phyloP scores from a whole-genome alignment of 2,113 vertebrate genomes.

The Conger conger region DNA sequence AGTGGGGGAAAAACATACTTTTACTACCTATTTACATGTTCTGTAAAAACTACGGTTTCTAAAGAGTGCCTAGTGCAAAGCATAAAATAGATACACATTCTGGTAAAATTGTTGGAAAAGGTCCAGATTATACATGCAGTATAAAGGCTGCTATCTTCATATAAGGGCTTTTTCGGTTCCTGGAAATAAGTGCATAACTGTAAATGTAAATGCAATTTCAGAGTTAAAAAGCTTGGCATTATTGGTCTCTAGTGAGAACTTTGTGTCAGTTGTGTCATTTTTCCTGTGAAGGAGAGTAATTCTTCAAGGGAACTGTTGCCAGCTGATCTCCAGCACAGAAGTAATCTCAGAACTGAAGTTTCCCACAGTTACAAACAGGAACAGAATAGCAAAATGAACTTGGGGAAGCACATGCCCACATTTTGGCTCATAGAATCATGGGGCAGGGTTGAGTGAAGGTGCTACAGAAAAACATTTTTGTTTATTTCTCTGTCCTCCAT shows the following conservation, averaged over 20 bases:
- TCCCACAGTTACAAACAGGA: not conserved
- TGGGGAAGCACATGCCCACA: not conserved
- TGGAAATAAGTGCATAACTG: not conserved
- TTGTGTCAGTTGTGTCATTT: not conserved
- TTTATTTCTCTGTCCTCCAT: not conserved
- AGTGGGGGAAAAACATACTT: not conserved
- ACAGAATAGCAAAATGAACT: not conserved
- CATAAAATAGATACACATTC: not conserved
- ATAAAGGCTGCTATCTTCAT: not conserved
- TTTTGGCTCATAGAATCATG: not conserved
- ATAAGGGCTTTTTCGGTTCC: not conserved
- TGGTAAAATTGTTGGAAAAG: not conserved
- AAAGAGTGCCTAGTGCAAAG: not conserved
- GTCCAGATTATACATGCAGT: not conserved
- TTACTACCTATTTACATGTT: not conserved
- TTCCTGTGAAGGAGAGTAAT: not conserved
- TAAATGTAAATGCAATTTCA: not conserved
- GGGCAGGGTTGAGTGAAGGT: not conserved
- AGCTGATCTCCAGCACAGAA: not conserved
- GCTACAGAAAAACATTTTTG: not conserved
- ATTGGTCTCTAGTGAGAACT: not conserved
- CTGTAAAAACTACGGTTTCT: not conserved
- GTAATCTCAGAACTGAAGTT: not conserved
- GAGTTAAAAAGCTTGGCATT: constrained; percentile 3
- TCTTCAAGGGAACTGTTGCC: not conserved